Conservation (phyloP, 2,797 vertebrate genomes). For the Myiotriccus ornatus region DNA sequence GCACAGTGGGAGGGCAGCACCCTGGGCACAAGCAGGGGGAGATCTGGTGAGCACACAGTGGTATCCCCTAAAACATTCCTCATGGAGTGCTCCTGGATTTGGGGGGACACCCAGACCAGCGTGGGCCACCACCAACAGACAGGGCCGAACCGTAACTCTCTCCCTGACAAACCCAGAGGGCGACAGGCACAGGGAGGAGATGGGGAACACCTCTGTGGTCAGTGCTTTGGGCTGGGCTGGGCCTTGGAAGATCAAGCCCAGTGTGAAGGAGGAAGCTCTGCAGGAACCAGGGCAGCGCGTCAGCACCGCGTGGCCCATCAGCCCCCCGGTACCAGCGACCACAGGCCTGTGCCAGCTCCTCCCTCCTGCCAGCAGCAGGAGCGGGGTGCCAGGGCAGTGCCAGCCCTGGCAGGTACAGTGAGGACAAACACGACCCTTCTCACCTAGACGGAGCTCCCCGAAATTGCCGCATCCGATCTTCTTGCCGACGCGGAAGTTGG, state of each 20-base stretch:
- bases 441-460: constrained; percentile 93
- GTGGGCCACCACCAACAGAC: neutral
- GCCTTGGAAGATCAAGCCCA: neutral
- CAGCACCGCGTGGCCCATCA: neutral
- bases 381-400: neutral
- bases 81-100: neutral
- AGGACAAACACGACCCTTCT: constrained; percentile 24
- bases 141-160: fast-evolving
- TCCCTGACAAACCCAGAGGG: neutral
- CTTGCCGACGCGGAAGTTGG: constrained; percentile 98
- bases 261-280: fast-evolving
- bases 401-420: fast-evolving
- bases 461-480: constrained; percentile 99
- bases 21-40: neutral
- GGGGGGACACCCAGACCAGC: neutral
- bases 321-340: fast-evolving
- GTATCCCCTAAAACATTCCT: neutral
- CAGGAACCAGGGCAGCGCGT: fast-evolving
- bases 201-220: neutral
- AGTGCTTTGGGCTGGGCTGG: fast-evolving
- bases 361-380: neutral
- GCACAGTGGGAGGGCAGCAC: fast-evolving
- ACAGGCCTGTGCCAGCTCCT: too few relatives aligned
- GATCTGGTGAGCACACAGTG: neutral
- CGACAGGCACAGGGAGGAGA: fast-evolving